Conservation (phyloP, 2,797 vertebrate genomes). For the Gila robusta region DNA sequence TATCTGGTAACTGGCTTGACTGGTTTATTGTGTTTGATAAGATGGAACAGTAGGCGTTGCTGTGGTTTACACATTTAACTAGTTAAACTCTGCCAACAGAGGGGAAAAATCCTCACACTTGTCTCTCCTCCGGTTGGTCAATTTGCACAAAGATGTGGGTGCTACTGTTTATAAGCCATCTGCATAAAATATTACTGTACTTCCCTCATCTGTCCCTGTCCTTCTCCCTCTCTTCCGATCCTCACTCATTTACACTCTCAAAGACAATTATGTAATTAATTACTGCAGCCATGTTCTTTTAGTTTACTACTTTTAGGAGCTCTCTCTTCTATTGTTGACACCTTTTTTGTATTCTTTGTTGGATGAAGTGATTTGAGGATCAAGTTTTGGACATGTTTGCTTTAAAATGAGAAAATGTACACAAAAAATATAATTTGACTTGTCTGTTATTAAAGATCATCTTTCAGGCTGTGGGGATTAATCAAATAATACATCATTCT, state of each 20-base stretch:
- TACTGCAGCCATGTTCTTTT: conserved; percentile 41
- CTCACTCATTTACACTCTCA: conserved; percentile 36
- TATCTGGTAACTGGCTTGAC: conserved; percentile 28
- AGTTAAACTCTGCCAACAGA: conserved; percentile 21
- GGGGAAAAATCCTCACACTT: conserved; percentile 55
- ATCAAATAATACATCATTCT: conserved; percentile 40
- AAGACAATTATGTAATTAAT: conserved; percentile 43
- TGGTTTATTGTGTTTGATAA: conserved; percentile 35
- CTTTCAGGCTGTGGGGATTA: conserved; percentile 55
- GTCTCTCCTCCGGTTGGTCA: conserved; percentile 57
- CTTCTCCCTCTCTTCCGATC: conserved; percentile 25
- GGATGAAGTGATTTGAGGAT: conserved; percentile 51
- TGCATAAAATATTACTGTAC: conserved; percentile 63
- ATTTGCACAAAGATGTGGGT: conserved; percentile 67
- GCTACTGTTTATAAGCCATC: conserved; percentile 67
- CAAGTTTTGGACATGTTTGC: conserved; percentile 55
- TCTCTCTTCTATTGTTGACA: conserved; percentile 44
- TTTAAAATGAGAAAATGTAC: conserved; percentile 59
- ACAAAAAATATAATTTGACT: conserved; percentile 58
- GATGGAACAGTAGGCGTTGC: not conserved
- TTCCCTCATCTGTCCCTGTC: conserved; percentile 32
- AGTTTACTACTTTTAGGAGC: conserved; percentile 42
- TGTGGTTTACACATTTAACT: conserved; percentile 32
- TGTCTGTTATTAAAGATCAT: conserved; percentile 56
- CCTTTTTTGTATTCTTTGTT: conserved; percentile 59